A percentile compares a stretch with the other conserved stretches of the same genome.
Evolutionary conservation across 1,140 invertebrate genomes (phyloP).

Genomic region (Gryllus bimaculatus): DNA sequence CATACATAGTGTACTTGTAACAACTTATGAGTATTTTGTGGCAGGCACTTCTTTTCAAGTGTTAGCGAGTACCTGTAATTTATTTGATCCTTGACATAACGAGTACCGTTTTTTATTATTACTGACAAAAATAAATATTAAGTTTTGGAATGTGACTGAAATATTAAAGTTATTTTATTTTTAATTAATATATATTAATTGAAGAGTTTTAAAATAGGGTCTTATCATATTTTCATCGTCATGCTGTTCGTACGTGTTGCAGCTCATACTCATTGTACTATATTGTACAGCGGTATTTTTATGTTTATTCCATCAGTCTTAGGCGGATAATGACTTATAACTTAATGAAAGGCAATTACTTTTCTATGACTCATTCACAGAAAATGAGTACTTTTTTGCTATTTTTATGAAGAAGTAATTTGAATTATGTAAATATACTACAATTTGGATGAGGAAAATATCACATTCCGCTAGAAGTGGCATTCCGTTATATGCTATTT

Average conservation of each 20-base stretch:
- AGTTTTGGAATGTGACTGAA: neutral
- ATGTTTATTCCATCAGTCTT: neutral
- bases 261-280: neutral
- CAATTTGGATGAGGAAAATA: neutral
- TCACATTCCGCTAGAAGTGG: slow-evolving; percentile 18
- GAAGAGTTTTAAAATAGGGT: neutral
- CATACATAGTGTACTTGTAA: neutral
- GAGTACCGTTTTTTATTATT: neutral
- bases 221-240: neutral
- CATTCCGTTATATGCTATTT: slow-evolving; percentile 16
- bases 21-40: neutral
- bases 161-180: neutral
- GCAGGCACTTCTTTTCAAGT: neutral
- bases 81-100: neutral
- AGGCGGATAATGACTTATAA: neutral
- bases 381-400: neutral
- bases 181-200: neutral
- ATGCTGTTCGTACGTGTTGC: neutral
- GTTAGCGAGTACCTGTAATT: neutral
- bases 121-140: neutral
- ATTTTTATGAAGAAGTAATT: neutral
- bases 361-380: neutral
- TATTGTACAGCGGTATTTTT: neutral
- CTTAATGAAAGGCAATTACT: neutral
- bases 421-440: neutral